Evolutionary conservation across 2,113 vertebrate species (phyloP).

Genomic region (Pyxicephalus adspersus): DNA sequence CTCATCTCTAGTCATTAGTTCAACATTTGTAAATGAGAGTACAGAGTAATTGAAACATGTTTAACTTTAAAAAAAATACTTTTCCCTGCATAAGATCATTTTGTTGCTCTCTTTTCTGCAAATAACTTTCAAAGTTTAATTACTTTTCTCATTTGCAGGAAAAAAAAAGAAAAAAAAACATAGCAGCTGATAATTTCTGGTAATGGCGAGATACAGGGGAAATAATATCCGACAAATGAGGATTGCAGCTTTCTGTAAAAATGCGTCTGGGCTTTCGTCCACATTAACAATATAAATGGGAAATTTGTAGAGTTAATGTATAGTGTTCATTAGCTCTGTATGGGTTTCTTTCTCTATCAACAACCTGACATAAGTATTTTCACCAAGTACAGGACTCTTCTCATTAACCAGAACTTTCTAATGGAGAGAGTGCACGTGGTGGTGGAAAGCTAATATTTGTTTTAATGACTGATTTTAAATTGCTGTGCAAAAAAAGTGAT

Average conservation of each 20-base stretch:
- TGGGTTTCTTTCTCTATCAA: constrained; percentile 39
- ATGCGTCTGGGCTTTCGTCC: constrained; percentile 29
- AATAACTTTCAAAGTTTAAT: neutral
- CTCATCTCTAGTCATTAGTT: too few species aligned
- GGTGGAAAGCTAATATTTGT: constrained; percentile 51
- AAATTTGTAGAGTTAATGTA: constrained; percentile 48
- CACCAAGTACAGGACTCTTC: constrained; percentile 43
- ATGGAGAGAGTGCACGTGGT: constrained; percentile 38
- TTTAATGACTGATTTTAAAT: constrained; percentile 51
- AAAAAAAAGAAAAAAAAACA: neutral
- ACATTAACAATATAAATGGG: constrained; percentile 55
- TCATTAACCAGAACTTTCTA: constrained; percentile 51
- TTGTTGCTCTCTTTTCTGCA: too few species aligned
- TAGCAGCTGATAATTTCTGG: neutral
- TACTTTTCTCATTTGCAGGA: constrained; percentile 1
- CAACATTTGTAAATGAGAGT: too few species aligned
- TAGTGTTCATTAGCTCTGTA: constrained; percentile 48
- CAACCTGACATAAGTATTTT: constrained; percentile 44
- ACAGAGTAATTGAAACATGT: too few species aligned
- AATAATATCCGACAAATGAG: constrained; percentile 31
- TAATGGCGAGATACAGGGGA: constrained; percentile 13
- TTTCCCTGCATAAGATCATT: too few species aligned
- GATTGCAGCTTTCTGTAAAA: constrained; percentile 2
- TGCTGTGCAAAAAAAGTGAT: constrained; percentile 39
- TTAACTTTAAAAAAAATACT: too few species aligned